Base-by-base conservation (phyloP, 2,797 vertebrate genomes). In the Cephalopachus bancanus region DNA sequence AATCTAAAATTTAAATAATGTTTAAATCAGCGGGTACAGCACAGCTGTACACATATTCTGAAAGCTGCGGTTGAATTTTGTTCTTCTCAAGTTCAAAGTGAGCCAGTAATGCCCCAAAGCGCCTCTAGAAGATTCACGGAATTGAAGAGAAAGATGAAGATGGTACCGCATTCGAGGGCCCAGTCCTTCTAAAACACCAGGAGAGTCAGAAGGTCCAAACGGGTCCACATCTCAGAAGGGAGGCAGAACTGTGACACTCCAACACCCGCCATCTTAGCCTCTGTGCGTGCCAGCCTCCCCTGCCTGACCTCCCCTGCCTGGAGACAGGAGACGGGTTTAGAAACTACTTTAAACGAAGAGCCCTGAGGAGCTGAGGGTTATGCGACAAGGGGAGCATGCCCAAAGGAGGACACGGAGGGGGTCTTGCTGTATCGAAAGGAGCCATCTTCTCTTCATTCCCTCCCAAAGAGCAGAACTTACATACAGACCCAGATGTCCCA, bases 31-130 rank as follows among this genome's bases (percentile, higher is more conserved):
- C 59, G 95, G 22, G 74, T 80, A 67, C 10, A 93, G 44, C 37
- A 81, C 10, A 75, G 55, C 53, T 67, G 30, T 71, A 72, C 51
- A 51, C 20, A 22, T 44, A 80, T 88, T 95, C 87, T 91, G 91
- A 84, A 60, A 76, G 37, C 22, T 44, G 88, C 7, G 49, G 33
- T 53, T 92, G 20, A 91, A 94, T 88, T 97, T 91, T 92, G 33
- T 92, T 84, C 87, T 78, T 95, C 19, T 88, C 11, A 74, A 88
- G 22, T 96, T 94, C 64, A 95, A 91, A 85, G 49, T 80, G 60
- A 95, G 59, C 74, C 57, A 81, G 78, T 5, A 59, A 59, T 84
- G 15, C 85, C 64, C 88, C 26, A 51, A 3, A n/a, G 10, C 49
- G 60, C n/a, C n/a, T 92, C 55, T 83, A 80, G 85, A 94, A 83